phyloP scores from a whole-genome alignment of 1,140 invertebrate species.

The Zaprionus vittiger region DNA sequence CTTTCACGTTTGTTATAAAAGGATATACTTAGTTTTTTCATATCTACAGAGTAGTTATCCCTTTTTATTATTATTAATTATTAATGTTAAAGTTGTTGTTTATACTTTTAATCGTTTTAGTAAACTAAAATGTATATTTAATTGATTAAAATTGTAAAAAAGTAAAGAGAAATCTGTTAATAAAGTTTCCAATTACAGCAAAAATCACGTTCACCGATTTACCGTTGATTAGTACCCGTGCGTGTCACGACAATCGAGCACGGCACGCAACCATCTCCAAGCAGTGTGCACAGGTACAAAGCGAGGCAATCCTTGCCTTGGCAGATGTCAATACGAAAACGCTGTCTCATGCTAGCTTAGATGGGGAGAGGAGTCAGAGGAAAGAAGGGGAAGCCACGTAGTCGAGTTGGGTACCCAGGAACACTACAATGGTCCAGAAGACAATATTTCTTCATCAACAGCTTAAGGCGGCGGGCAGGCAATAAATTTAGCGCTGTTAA shows the following conservation, averaged over 20 bases:
- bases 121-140: too few relatives aligned
- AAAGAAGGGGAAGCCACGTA: neutral
- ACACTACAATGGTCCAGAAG: slow-evolving; percentile 23
- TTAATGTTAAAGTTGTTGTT: too few relatives aligned
- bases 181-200: neutral
- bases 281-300: neutral
- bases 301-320: slow-evolving; percentile 12
- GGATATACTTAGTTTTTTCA: too few relatives aligned
- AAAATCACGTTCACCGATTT: neutral
- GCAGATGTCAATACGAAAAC: slow-evolving; percentile 62
- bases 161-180: neutral
- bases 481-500: slow-evolving; percentile 83
- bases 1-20: too few relatives aligned
- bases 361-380: neutral
- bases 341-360: slow-evolving; percentile 62
- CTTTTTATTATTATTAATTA: too few relatives aligned
- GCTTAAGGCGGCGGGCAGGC: slow-evolving; percentile 80
- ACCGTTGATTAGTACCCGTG: neutral
- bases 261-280: slow-evolving; percentile 14
- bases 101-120: too few relatives aligned
- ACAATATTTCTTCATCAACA: slow-evolving; percentile 83
- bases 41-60: too few relatives aligned
- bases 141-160: neutral
- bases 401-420: neutral
- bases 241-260: neutral